Percentiles rank a stretch among this genome's conserved stretches.
These are phyloP conservation scores for Reticulitermes lucifugus DNA, from an alignment of 2,888 invertebrate species.

Conservation along the genomic window DNA sequence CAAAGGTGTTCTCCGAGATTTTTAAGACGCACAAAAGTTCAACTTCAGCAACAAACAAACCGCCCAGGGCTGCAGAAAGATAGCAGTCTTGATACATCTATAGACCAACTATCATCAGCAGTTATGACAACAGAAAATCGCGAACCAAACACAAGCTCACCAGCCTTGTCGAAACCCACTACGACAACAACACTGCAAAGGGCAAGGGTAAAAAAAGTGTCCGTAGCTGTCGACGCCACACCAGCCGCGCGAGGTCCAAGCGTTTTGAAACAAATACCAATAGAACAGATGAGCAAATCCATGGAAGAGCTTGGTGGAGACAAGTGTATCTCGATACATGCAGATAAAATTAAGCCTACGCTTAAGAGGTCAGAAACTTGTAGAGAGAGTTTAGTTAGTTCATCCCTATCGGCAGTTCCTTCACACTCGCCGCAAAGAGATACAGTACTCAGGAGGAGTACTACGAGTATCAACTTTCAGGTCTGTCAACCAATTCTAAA, in stretches of 20 bases:
- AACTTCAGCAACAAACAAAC: neutral
- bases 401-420: constrained; percentile 29
- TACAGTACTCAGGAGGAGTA: constrained; percentile 45
- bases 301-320: constrained; percentile 40
- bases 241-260: constrained; percentile 79
- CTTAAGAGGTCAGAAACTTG: constrained; percentile 54
- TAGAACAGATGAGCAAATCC: constrained; percentile 68
- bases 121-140: neutral
- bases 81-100: constrained; percentile 21
- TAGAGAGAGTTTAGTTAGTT: constrained; percentile 36
- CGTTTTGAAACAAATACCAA: constrained; percentile 80
- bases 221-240: constrained; percentile 83
- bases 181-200: constrained; percentile 40
- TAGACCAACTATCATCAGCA: neutral
- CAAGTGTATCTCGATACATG: constrained; percentile 14
- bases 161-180: constrained; percentile 34
- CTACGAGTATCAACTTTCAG: constrained; percentile 48
- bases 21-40: constrained; percentile 42
- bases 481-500: constrained; percentile 5
- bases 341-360: constrained; percentile 63
- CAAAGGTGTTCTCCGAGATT: constrained; percentile 63
- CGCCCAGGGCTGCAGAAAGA: constrained; percentile 10
- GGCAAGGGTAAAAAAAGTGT: constrained; percentile 70
- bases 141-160: neutral
- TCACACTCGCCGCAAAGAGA: constrained; percentile 18